A percentile compares a stretch with the other conserved stretches of the same genome.
Conservation (phyloP, 64 coral and sea anemone genomes). For the Porites lutea region DNA sequence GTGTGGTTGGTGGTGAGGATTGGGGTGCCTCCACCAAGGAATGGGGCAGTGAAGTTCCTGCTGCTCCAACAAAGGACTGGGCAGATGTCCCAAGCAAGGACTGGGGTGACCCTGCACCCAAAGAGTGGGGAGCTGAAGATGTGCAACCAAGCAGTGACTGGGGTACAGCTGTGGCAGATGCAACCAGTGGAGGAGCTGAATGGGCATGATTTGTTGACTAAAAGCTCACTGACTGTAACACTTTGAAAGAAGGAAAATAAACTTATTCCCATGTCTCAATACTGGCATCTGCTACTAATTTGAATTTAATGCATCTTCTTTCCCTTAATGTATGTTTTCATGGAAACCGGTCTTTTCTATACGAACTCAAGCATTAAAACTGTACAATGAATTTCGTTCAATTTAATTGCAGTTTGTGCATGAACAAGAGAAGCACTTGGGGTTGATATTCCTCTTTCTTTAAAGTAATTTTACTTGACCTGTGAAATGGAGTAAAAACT, state of each 20-base stretch:
- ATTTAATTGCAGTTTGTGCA: no score
- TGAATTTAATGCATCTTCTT: no score
- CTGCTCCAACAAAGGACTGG: constrained; percentile 19
- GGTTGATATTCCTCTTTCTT: no score
- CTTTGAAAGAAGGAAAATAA: neutral
- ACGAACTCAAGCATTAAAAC: no score
- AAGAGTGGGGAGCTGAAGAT: constrained; percentile 61
- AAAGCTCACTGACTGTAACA: neutral
- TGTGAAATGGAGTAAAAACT: no score
- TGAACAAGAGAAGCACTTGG: no score
- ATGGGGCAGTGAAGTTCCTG: neutral
- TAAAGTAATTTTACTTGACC: no score
- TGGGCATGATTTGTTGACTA: neutral
- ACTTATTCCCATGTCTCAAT: constrained; percentile 8
- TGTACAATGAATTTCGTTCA: no score
- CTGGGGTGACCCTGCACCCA: constrained; percentile 29
- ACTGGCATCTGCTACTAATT: neutral
- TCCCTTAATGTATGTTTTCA: no score
- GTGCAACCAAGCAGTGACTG: constrained; percentile 37
- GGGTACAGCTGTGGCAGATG: constrained; percentile 57
- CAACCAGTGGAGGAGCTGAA: constrained; percentile 7
- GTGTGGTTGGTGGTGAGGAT: neutral
- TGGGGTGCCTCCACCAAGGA: neutral
- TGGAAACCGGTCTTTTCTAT: no score
- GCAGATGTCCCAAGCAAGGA: constrained; percentile 25